Conservation (phyloP, 2,797 vertebrate genomes). For the Leptodactylus fallax region DNA sequence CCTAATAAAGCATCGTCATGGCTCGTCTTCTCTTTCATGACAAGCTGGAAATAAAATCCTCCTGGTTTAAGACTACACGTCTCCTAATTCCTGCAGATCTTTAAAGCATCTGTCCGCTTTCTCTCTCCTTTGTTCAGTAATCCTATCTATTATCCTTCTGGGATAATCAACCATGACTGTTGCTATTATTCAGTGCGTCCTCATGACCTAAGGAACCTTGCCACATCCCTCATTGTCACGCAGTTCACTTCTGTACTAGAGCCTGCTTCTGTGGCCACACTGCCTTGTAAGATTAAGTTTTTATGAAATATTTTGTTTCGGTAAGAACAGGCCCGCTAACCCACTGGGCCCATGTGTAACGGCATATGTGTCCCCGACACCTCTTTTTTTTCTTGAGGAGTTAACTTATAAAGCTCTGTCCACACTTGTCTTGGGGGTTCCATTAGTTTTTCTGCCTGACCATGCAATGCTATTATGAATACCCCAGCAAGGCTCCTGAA, state of each 20-base stretch:
- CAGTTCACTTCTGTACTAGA: background rate
- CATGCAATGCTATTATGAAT: too few species aligned
- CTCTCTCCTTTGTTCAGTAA: slow-evolving; percentile 41
- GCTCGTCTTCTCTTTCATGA: slow-evolving; percentile 17
- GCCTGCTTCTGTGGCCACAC: background rate
- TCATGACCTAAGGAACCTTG: slow-evolving; percentile 29
- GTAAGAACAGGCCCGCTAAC: background rate
- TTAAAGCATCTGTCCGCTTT: slow-evolving; percentile 47
- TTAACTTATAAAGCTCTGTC: too few species aligned
- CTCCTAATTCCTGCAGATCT: slow-evolving; percentile 45
- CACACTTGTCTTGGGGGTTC: too few species aligned
- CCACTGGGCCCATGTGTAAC: background rate
- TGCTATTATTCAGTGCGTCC: slow-evolving; percentile 36
- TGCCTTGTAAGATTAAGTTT: background rate
- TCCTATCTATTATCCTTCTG: slow-evolving; percentile 38
- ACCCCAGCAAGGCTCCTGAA: too few species aligned
- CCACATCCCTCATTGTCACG: slow-evolving; percentile 14
- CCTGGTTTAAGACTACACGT: slow-evolving; percentile 35
- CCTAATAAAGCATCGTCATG: slow-evolving; percentile 30
- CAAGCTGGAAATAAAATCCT: slow-evolving; percentile 23
- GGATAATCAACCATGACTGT: slow-evolving; percentile 44
- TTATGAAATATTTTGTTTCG: background rate
- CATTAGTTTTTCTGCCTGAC: too few species aligned
- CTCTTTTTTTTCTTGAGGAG: too few species aligned
- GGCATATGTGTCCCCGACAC: too few species aligned